A percentile compares a stretch with the other conserved stretches of the same genome.
Evolutionary conservation across 2,888 invertebrate species (phyloP).

Genomic region (Silvanus unidentatus): DNA sequence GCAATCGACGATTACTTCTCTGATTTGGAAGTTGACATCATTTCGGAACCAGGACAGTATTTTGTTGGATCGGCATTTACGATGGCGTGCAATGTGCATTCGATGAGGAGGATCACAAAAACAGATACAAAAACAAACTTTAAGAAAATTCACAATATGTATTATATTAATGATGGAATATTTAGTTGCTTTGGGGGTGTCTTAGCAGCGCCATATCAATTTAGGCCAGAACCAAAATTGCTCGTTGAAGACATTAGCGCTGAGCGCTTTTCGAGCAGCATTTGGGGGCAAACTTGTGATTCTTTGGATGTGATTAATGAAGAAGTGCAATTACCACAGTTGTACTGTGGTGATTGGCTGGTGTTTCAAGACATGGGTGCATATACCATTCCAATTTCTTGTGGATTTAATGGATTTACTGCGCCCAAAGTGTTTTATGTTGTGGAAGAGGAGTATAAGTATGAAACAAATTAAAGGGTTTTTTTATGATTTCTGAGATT

Average conservation of each 20-base stretch:
- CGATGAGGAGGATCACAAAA: constrained; percentile 7
- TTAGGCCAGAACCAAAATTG: constrained; percentile 59
- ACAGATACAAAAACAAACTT: neutral
- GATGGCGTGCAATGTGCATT: constrained; percentile 12
- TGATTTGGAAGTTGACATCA: constrained; percentile 9
- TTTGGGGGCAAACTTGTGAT: constrained; percentile 97
- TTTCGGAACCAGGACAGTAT: constrained; percentile 17
- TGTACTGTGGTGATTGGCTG: constrained; percentile 79
- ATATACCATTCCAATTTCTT: constrained; percentile 85
- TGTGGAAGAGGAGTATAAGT: constrained; percentile 55
- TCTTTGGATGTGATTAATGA: constrained; percentile 74
- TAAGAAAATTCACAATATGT: constrained; percentile 55
- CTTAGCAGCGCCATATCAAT: constrained; percentile 77
- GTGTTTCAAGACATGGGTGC: constrained; percentile 93
- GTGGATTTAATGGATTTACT: constrained; percentile 89
- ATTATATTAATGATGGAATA: constrained; percentile 96
- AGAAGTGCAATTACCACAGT: constrained; percentile 57
- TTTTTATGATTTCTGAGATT: neutral
- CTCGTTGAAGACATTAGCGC: constrained; percentile 47
- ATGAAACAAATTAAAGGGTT: too few relatives aligned
- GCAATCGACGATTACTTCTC: constrained; percentile 14
- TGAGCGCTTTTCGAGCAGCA: constrained; percentile 52
- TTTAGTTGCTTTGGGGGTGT: constrained; percentile 96
- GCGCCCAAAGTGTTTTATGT: constrained; percentile 66
- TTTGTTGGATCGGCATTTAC: constrained; percentile 17